Conservation (phyloP, 1,140 invertebrate species). For the Drosophila equinoxialis region DNA sequence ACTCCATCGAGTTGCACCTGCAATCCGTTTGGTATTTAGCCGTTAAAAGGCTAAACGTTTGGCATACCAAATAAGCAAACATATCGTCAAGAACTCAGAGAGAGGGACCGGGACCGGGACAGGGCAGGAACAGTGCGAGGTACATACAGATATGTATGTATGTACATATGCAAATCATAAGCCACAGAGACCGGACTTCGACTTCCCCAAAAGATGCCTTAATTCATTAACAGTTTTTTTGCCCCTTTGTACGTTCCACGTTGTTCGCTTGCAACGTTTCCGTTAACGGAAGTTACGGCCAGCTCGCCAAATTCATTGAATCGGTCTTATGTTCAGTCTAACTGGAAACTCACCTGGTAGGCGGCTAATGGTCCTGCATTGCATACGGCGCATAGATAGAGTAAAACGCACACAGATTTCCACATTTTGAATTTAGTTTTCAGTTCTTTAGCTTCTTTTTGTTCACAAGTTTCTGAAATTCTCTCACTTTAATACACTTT, state of each 20-base stretch:
- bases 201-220: constrained; percentile 14
- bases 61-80: constrained; percentile 70
- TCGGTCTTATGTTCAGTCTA: background rate
- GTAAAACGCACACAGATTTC: constrained; percentile 49
- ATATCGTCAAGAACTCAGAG: background rate
- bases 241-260: background rate
- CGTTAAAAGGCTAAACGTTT: constrained; percentile 73
- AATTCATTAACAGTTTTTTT: constrained; percentile 70
- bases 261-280: constrained; percentile 57
- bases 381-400: constrained; percentile 60
- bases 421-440: constrained; percentile 54
- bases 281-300: constrained; percentile 62
- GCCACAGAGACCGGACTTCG: background rate
- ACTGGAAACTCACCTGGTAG: constrained; percentile 63
- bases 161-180: constrained; percentile 8
- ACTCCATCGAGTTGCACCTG: background rate
- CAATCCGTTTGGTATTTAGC: constrained; percentile 38
- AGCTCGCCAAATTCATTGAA: constrained; percentile 42
- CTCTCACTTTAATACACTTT: constrained; percentile 36
- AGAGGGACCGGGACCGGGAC: background rate
- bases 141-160: background rate
- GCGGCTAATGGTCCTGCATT: constrained; percentile 60
- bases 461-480: constrained; percentile 37
- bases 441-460: constrained; percentile 21
- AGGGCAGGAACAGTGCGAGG: no score